Conservation (phyloP, 2,888 invertebrate species). For the Drymonia ruficornis region DNA sequence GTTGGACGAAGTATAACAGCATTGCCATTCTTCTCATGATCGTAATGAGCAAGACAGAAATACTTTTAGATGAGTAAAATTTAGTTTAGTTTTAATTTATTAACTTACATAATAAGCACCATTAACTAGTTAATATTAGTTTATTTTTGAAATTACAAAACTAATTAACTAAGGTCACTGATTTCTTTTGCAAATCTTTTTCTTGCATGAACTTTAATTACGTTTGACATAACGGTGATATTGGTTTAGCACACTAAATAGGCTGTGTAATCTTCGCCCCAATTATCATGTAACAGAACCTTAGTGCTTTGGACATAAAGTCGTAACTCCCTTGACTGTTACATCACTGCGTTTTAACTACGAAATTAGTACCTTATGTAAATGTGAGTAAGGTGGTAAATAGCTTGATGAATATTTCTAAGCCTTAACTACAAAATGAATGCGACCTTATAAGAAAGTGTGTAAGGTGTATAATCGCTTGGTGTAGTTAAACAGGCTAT, state of each 20-base stretch:
- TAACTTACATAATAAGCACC: too few species aligned
- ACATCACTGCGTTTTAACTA: background rate
- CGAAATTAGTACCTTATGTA: slow-evolving; percentile 16
- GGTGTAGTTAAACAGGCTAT: slow-evolving; percentile 23
- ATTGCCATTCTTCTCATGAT: too few species aligned
- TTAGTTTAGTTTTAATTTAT: too few species aligned
- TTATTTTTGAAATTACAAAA: background rate
- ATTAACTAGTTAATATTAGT: too few species aligned
- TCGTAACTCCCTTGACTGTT: slow-evolving; percentile 6
- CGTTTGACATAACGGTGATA: background rate
- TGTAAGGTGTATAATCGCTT: background rate
- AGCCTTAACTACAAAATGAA: background rate
- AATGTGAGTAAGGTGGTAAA: slow-evolving; percentile 29
- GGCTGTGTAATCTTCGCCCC: background rate
- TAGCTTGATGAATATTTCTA: slow-evolving; percentile 18
- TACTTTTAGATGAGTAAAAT: too few species aligned
- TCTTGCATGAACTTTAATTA: background rate
- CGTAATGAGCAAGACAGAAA: too few species aligned
- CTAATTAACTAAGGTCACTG: background rate
- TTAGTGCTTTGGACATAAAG: background rate
- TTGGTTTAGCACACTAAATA: background rate
- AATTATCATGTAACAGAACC: background rate
- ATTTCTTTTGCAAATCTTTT: background rate
- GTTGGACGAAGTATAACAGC: too few species aligned
- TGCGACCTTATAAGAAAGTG: background rate